These are phyloP conservation scores for Agrotis clavis DNA, from an alignment of 2,888 invertebrate species.

Conservation along the genomic window DNA sequence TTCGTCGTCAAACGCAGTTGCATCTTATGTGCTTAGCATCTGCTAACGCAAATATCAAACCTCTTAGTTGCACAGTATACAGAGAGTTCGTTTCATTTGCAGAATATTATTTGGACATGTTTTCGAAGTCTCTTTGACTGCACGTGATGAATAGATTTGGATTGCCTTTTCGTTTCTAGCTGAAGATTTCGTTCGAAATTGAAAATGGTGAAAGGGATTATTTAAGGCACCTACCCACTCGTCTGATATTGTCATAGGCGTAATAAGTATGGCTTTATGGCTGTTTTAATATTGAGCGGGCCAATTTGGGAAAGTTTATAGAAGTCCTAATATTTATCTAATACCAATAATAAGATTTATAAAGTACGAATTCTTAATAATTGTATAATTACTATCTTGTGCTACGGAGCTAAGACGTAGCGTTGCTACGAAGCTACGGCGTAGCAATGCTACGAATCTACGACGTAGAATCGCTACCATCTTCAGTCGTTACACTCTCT, in stretches of 20 bases:
- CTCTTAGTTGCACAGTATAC: constrained; percentile 30
- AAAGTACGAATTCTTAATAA: neutral
- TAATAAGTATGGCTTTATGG: neutral
- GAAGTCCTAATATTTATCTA: neutral
- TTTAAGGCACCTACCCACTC: neutral
- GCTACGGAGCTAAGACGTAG: neutral
- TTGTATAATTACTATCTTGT: too few relatives aligned
- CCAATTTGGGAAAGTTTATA: neutral
- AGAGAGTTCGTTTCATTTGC: constrained; percentile 11
- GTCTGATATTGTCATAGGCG: neutral
- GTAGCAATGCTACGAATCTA: constrained; percentile 2
- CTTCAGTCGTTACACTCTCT: neutral
- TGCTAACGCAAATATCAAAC: constrained; percentile 34
- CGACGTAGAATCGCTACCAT: neutral
- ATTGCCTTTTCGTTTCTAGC: constrained; percentile 13
- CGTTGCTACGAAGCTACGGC: neutral
- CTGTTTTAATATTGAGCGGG: neutral
- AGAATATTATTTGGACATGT: constrained; percentile 44
- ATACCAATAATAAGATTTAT: neutral
- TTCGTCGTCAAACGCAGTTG: constrained; percentile 31
- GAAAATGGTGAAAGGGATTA: neutral
- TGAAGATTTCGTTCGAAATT: constrained; percentile 27
- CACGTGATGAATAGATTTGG: constrained; percentile 24
- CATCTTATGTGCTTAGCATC: constrained; percentile 44
- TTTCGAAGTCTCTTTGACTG: constrained; percentile 28